Evolutionary conservation across 2,797 vertebrate species (phyloP).

Genomic region (Scarus forsteni): DNA sequence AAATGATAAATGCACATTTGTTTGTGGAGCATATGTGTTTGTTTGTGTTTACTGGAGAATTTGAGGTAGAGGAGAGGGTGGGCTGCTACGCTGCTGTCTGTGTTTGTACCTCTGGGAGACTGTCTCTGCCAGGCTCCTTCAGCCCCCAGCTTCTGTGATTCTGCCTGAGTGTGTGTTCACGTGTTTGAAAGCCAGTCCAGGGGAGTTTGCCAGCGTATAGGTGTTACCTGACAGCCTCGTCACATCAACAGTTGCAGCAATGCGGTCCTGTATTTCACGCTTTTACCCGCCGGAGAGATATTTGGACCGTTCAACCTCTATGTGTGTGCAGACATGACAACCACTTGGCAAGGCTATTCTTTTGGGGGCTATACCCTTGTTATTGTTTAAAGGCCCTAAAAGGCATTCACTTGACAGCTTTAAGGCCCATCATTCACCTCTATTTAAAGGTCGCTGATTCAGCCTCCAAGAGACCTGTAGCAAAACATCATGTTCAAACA

Average conservation of each 20-base stretch:
- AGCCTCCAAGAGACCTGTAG: conserved; percentile 17
- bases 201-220: conserved; percentile 50
- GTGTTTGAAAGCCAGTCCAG: conserved; percentile 30
- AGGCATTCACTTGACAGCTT: conserved; percentile 62
- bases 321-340: conserved; percentile 18
- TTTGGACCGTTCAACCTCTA: conserved; percentile 43
- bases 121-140: conserved; percentile 49
- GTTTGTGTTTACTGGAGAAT: conserved; percentile 48
- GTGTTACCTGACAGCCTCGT: conserved; percentile 55
- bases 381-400: conserved; percentile 56
- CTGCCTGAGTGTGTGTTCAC: conserved; percentile 4
- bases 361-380: conserved; percentile 30
- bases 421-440: conserved; percentile 60
- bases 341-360: conserved; percentile 11
- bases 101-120: conserved; percentile 63
- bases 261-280: conserved; percentile 52
- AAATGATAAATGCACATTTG: conserved; percentile 55
- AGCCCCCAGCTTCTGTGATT: conserved; percentile 47
- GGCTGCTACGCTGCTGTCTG: conserved; percentile 39
- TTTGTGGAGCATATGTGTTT: conserved; percentile 56
- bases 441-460: conserved; percentile 42
- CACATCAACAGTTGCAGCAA: conserved; percentile 63
- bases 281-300: conserved; percentile 48
- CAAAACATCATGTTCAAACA: conserved; percentile 35
- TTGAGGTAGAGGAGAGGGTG: conserved; percentile 33